phyloP scores from a whole-genome alignment of 2,113 vertebrate genomes.

The Lipophrys pholis region DNA sequence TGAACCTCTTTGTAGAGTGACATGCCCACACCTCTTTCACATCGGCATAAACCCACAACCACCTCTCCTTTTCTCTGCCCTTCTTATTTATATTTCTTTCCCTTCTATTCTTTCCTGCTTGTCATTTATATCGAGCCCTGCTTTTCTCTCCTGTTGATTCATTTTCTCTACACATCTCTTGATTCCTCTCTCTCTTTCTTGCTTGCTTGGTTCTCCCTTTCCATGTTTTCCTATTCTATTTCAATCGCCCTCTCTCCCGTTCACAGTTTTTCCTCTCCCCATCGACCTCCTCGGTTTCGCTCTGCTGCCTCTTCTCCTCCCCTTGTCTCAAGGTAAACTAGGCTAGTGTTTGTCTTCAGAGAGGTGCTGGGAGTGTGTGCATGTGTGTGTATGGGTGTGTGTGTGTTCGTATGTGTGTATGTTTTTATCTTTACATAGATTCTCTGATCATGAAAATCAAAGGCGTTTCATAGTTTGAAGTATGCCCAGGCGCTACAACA shows the following conservation, averaged over 20 bases:
- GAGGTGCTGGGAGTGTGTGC: slow-evolving; percentile 20
- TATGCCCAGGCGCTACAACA: slow-evolving; percentile 5
- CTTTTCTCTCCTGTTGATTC: slow-evolving; percentile 35
- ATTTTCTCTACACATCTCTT: background rate
- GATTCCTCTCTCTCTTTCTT: background rate
- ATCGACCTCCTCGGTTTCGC: slow-evolving; percentile 58
- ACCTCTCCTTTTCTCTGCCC: background rate
- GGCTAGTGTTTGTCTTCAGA: slow-evolving; percentile 54
- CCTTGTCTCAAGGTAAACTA: slow-evolving; percentile 66
- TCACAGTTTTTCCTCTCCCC: slow-evolving; percentile 46
- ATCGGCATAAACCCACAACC: slow-evolving; percentile 8
- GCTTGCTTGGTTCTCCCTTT: background rate
- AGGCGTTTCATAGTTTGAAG: slow-evolving; percentile 47
- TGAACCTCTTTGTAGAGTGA: slow-evolving; percentile 41
- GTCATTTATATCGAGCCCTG: slow-evolving; percentile 25
- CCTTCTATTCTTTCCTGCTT: slow-evolving; percentile 11
- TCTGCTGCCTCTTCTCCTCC: slow-evolving; percentile 48
- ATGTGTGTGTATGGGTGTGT: slow-evolving; percentile 8
- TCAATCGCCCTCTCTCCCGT: slow-evolving; percentile 42
- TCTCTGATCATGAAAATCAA: slow-evolving; percentile 64
- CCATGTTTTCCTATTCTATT: slow-evolving; percentile 42
- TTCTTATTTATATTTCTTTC: slow-evolving; percentile 10
- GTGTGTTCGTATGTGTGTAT: slow-evolving; percentile 11
- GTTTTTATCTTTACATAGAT: slow-evolving; percentile 59
- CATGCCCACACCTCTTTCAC: slow-evolving; percentile 31